Base-by-base conservation (phyloP, 2,113 vertebrate genomes). In the Progne subis region DNA sequence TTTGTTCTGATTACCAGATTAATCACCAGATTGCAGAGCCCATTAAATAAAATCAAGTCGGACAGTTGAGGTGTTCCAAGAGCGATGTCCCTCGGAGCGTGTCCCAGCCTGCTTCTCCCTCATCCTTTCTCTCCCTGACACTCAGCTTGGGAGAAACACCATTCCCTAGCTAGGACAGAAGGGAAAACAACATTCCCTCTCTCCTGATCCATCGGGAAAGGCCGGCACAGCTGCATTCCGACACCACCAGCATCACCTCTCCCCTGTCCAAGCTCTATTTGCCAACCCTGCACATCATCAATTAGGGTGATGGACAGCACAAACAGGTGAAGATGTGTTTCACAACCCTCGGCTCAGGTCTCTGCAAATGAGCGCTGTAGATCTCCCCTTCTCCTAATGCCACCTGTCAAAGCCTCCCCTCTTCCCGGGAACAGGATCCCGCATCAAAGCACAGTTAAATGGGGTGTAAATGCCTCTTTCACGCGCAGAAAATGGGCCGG, bases 401-500 rank as follows among this genome's bases (percentile, higher is more conserved):
- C 90, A 94, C 93, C 88, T 90, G 94, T 82, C 68, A 60, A 57
- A 77, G 70, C 72, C 43, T 93, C 86, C 34, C 28, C 84, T 91
- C 76, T 63, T 57, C 29, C 71, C 4, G 1, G 37, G 88, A 95
- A 86, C 60, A 78, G 79, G 88, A 96, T 95, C 94, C 95, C 25
- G 37, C 93, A 88, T 93, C 95, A 92, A 90, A 96, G 92, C 95
- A 11, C 94, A 75, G 95, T 63, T 96, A 96, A 97, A 95, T 94
- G 93, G 95, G 96, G 96, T 94, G 85, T 97, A 95, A 97, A 97
- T 94, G 94, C 92, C 90, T 95, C 93, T 94, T 94, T 97, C 96
- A 86, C n/a, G 90, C 90, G 67, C 92, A 81, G 82, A 93, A 95
- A 92, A 91, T 83, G 85, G 90, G 59, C 46, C 69, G 92, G 39